These are phyloP conservation scores for Portunus trituberculatus DNA, from an alignment of 1,140 invertebrate species.

Conservation along the genomic window DNA sequence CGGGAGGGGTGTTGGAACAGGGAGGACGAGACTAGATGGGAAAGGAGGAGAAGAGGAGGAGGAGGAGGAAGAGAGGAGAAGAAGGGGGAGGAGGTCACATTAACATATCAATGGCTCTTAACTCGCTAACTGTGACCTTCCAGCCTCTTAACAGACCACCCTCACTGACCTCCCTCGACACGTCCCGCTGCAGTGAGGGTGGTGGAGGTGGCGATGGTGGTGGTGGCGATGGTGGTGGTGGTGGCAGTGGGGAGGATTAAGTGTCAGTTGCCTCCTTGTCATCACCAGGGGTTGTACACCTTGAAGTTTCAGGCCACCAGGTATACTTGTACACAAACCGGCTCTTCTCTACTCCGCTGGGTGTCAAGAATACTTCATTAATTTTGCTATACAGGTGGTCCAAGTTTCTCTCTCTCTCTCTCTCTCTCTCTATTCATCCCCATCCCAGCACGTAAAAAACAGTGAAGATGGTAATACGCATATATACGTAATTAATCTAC, in stretches of 20 bases:
- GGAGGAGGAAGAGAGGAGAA: neutral
- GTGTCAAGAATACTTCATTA: neutral
- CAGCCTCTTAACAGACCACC: constrained; percentile 63
- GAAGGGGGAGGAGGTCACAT: constrained; percentile 59
- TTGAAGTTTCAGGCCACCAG: too few species aligned
- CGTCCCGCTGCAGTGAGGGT: neutral
- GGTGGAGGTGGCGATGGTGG: neutral
- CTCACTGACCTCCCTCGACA: constrained; percentile 39
- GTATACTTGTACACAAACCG: too few species aligned
- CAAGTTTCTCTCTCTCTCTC: neutral
- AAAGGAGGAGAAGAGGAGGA: neutral
- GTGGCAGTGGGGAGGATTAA: neutral
- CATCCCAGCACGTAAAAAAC: too few species aligned
- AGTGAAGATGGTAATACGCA: too few species aligned
- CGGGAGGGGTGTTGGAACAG: neutral
- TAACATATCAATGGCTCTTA: constrained; percentile 70
- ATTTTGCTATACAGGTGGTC: neutral
- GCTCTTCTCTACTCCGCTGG: neutral
- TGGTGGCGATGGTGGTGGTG: neutral
- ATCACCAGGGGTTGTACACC: too few species aligned
- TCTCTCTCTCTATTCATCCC: neutral
- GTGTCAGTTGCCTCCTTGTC: too few species aligned
- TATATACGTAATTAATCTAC: too few species aligned
- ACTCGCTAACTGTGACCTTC: constrained; percentile 69
- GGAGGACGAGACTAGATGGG: neutral